Percentiles rank a stretch among this genome's conserved stretches.
These are phyloP conservation scores for Caranx melampygus DNA, from an alignment of 2,113 vertebrate genomes.

Conservation along the genomic window DNA sequence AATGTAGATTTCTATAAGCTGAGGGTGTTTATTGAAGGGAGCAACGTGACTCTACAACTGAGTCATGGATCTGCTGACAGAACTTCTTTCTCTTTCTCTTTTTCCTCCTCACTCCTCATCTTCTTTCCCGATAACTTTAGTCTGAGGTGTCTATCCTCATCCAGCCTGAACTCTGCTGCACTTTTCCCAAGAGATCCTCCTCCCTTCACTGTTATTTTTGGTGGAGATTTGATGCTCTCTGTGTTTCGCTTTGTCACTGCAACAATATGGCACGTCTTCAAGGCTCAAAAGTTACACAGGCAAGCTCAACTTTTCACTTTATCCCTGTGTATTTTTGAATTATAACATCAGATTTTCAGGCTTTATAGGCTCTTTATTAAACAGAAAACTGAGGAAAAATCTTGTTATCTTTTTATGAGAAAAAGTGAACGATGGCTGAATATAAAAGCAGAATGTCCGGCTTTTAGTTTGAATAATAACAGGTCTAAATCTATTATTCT, in stretches of 20 bases:
- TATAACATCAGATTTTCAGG: not conserved
- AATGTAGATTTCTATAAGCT: not conserved
- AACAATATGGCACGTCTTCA: not conserved
- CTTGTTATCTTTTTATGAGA: not conserved
- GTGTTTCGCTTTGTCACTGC: not conserved
- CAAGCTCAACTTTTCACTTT: not conserved
- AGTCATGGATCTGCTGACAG: not conserved
- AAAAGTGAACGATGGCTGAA: not conserved
- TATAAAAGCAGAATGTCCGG: not conserved
- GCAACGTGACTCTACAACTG: not conserved
- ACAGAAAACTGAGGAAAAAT: not conserved
- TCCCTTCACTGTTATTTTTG: slow-evolving; percentile 15
- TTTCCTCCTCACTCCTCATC: not conserved
- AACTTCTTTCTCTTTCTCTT: not conserved
- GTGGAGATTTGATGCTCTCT: slow-evolving; percentile 15
- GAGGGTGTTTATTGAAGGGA: not conserved
- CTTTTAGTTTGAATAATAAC: no score
- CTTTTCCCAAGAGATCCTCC: slow-evolving; percentile 40
- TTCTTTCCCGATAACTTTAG: not conserved
- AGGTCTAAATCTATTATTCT: not conserved
- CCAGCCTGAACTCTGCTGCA: not conserved
- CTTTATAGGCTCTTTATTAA: not conserved
- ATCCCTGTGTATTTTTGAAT: not conserved
- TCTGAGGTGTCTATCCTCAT: not conserved
- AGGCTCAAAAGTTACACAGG: not conserved